These are phyloP conservation scores for Anser brachyrhynchus DNA, from an alignment of 2,113 vertebrate species.

Conservation along the genomic window DNA sequence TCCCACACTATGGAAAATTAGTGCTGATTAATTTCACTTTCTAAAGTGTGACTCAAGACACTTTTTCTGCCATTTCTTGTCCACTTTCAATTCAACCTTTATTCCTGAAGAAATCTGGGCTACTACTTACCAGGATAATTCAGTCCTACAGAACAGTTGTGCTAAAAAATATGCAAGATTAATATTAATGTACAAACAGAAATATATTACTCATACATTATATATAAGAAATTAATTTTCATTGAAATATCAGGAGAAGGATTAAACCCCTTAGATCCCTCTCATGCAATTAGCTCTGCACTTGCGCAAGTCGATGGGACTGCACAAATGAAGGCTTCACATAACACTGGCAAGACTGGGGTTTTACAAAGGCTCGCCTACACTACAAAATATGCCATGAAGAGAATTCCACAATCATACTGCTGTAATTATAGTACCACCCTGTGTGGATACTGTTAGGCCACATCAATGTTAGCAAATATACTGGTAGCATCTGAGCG, in stretches of 20 bases:
- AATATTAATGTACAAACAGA: slow-evolving; percentile 65
- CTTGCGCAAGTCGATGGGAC: slow-evolving; percentile 46
- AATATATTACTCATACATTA: slow-evolving; percentile 68
- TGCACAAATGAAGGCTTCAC: slow-evolving; percentile 19
- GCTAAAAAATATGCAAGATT: slow-evolving; percentile 52
- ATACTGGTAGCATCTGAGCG: not conserved
- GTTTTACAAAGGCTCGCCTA: not conserved
- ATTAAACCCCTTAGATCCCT: slow-evolving; percentile 54
- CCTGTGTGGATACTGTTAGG: not conserved
- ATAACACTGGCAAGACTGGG: not conserved
- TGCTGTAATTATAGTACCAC: not conserved
- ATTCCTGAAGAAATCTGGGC: not conserved
- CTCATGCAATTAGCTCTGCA: slow-evolving; percentile 52
- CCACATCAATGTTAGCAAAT: not conserved
- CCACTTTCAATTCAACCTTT: slow-evolving; percentile 12
- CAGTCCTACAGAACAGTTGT: slow-evolving; percentile 35
- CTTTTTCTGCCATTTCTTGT: not conserved
- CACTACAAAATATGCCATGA: not conserved
- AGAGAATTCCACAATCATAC: not conserved
- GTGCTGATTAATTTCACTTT: slow-evolving; percentile 11
- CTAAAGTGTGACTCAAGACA: not conserved
- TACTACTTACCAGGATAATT: slow-evolving; percentile 35
- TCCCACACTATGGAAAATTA: not conserved
- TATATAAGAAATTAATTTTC: slow-evolving; percentile 74
- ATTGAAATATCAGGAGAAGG: slow-evolving; percentile 46